A percentile compares a stretch with the other conserved stretches of the same genome.
These are phyloP conservation scores for Tromatobia lineatoria DNA, from an alignment of 2,888 invertebrate species.

Conservation along the genomic window DNA sequence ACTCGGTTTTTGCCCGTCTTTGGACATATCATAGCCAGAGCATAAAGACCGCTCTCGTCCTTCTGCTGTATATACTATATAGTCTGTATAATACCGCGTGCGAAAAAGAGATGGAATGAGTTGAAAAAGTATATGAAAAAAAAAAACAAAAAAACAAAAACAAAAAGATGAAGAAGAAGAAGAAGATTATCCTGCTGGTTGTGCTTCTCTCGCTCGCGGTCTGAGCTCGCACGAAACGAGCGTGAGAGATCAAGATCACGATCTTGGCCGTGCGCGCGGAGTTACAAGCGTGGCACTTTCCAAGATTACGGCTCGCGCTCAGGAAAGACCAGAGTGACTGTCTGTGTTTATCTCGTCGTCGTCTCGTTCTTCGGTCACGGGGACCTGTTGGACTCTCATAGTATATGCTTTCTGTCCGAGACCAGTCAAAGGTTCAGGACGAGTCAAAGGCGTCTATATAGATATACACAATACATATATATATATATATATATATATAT, in stretches of 20 bases:
- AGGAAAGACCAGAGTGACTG: conserved; percentile 31
- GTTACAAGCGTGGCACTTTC: conserved; percentile 63
- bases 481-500: not conserved
- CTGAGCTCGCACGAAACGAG: conserved; percentile 63
- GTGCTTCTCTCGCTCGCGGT: conserved; percentile 21
- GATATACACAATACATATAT: not conserved
- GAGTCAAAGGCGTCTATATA: conserved; percentile 28
- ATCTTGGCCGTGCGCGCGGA: conserved; percentile 57
- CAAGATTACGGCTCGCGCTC: conserved; percentile 57
- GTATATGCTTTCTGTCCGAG: conserved; percentile 23
- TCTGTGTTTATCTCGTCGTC: conserved; percentile 57
- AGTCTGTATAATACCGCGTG: conserved; percentile 26
- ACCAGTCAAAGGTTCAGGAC: conserved; percentile 45
- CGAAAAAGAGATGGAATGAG: conserved; percentile 4
- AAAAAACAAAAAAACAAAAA: not conserved
- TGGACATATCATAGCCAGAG: conserved; percentile 45
- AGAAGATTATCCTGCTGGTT: conserved; percentile 46
- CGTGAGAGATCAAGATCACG: conserved; percentile 76
- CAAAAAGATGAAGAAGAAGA: conserved; percentile 11
- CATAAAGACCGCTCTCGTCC: conserved; percentile 54
- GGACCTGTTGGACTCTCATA: conserved; percentile 28
- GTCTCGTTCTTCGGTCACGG: conserved; percentile 51
- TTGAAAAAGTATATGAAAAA: too few species aligned
- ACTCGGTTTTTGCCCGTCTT: conserved; percentile 31
- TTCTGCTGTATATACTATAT: conserved; percentile 48